A percentile compares a stretch with the other conserved stretches of the same genome.
Conservation (phyloP, 2,888 invertebrate genomes). For the Mythimna ferrago region DNA sequence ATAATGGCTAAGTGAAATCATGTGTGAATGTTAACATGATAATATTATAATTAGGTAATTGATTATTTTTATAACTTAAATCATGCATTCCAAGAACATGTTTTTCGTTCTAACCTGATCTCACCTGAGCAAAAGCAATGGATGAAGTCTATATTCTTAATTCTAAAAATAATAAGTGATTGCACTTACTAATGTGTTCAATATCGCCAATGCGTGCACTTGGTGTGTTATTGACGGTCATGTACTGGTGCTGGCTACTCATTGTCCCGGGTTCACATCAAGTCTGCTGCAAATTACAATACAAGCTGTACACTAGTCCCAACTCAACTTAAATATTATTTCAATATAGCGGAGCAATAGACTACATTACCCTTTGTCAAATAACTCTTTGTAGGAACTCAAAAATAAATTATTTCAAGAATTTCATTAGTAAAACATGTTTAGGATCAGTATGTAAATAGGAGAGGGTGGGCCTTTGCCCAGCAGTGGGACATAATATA, state of each 20-base stretch:
- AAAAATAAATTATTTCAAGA: not conserved
- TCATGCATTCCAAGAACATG: too few species aligned
- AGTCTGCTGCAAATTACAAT: constrained; percentile 60
- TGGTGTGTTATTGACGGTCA: constrained; percentile 86
- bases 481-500: too few species aligned
- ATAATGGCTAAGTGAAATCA: too few species aligned
- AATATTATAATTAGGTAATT: too few species aligned
- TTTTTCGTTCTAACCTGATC: too few species aligned
- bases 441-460: too few species aligned
- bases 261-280: constrained; percentile 73
- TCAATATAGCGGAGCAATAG: not conserved
- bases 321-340: not conserved
- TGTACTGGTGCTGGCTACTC: constrained; percentile 90
- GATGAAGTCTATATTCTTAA: too few species aligned
- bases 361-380: not conserved
- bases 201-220: constrained; percentile 90
- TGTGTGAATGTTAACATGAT: too few species aligned
- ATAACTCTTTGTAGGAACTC: not conserved
- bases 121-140: too few species aligned
- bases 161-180: not conserved
- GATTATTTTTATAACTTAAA: too few species aligned
- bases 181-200: constrained; percentile 89
- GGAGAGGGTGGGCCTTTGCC: too few species aligned
- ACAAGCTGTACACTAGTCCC: constrained; percentile 27
- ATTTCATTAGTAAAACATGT: too few species aligned